Conservation (phyloP, 2,888 invertebrate genomes). For the Elegia similella region DNA sequence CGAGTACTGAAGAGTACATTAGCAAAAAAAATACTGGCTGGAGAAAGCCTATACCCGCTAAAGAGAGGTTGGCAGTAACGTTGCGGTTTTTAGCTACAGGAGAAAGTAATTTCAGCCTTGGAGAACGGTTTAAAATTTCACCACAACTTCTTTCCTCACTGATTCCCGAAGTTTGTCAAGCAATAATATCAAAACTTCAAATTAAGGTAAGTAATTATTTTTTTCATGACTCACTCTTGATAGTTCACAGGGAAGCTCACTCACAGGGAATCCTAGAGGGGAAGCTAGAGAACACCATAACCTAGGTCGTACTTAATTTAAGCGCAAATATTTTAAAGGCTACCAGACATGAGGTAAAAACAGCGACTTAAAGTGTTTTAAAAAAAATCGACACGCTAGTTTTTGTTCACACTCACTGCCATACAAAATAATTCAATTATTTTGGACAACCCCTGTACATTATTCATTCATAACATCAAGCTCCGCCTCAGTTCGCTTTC, state of each 20-base stretch:
- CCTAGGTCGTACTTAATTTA: too few relatives aligned
- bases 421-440: too few relatives aligned
- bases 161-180: slow-evolving; percentile 20
- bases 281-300: not conserved
- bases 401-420: too few relatives aligned
- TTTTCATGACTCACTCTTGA: slow-evolving; percentile 15
- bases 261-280: slow-evolving; percentile 10
- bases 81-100: slow-evolving; percentile 19
- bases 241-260: too few relatives aligned
- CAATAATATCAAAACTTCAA: slow-evolving; percentile 20
- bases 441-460: too few relatives aligned
- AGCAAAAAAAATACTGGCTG: slow-evolving; percentile 20
- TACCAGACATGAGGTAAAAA: too few relatives aligned
- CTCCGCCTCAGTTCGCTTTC: too few relatives aligned
- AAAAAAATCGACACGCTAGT: too few relatives aligned
- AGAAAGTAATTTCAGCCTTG: slow-evolving; percentile 17
- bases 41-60: slow-evolving; percentile 14
- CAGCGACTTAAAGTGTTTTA: too few relatives aligned
- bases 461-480: too few relatives aligned
- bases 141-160: slow-evolving; percentile 18
- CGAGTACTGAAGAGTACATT: slow-evolving; percentile 16
- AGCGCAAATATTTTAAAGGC: too few relatives aligned
- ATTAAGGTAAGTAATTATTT: slow-evolving; percentile 21
- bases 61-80: slow-evolving; percentile 17
- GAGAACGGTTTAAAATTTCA: slow-evolving; percentile 20